Base-by-base conservation (phyloP, 2,113 vertebrate genomes). In the Stictonetta naevosa region DNA sequence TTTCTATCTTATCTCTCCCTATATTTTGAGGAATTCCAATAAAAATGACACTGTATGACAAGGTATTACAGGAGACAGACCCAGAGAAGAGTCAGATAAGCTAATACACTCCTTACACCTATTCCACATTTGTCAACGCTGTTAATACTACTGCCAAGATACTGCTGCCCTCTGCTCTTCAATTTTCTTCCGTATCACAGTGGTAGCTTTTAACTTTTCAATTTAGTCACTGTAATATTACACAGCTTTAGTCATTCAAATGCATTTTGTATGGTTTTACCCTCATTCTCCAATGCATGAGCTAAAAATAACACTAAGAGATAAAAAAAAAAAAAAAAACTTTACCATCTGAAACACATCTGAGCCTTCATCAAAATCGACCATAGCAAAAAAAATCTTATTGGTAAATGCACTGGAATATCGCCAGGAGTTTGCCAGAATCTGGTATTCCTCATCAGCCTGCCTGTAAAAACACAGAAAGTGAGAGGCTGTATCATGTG, bases 341-440 rank as follows among this genome's bases (percentile, higher is more conserved):
- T 6, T 98, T 98, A 99, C 99, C 99, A 99, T 99, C 91, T 99
- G 99, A 97, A 99, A 99, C 59, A 99, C 99, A 71, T 99, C 99
- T 4, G 99, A 99, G 50, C 99, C 99, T 98, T 99, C 99, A 36
- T 99, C 99, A 91, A 99, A 99, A 96, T 99, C 99, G 6, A 99
- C 99, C 79, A 98, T 98, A 2, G 99, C 99, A 97, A 99, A 99
- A 97, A 99, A 99, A 83, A 99, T 98, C 97, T 95, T 99, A 94
- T 99, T 99, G 88, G 99, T 99, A 92, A 99, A 99, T 14, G 99
- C 99, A 68, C 96, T 99, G 72, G 99, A 99, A 26, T 99, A 99
- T 59, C 99, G 98, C 99, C 99, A 99, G 40, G 99, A 99, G 87
- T 99, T 99, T 52, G 99, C 99, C 95, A 99, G 97, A 62, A 99